Base-by-base conservation (phyloP, 1,140 invertebrate genomes). In the Paralvinella palmiformis region DNA sequence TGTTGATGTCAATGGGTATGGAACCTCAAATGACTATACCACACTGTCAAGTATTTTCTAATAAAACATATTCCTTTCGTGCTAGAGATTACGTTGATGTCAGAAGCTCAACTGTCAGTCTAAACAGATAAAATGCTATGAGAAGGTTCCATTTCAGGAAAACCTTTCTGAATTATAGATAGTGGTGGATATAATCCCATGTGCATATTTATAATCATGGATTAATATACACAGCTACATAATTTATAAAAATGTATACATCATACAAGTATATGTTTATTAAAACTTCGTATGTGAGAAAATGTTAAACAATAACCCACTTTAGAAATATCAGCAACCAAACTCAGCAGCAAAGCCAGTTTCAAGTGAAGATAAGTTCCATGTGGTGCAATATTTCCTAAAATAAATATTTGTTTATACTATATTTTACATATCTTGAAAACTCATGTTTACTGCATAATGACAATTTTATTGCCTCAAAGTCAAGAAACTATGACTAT, bases 341-440 rank as follows among this genome's bases (percentile, higher is more conserved):
- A 29, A 52, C 48, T 52, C 24, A 52, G 48, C 48, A 52, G 17
- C 48, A 52, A 27, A 10, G 24, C 48, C 48, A 52, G 20, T 52
- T 52, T 52, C 48, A 52, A 29, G 31, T 52, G 48, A 52, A 52
- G 48, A n/a, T 52, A 52, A 4, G 48, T 52, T 7, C 48, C 48
- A 52, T 10, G 10, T 7, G 48, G 48, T 27, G 48, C n/a, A 17
- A 52, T 29, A 29, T 52, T 29, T 52, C 48, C 48, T 52, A 29
- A 20, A 13, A 4, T 27, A 13, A 52, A 22, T 29, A 52, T n/a
- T n/a, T 27, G 48, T 10, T 10, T 2, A 52, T 27, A 2, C 10
- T n/a, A n/a, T 27, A n/a, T 20, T 10, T 20, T n/a, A 24, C n/a
- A 2, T 20, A 48, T n/a, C n/a, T 48, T n/a, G 10, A 6, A 52